Conservation (phyloP, 2,113 vertebrate species). For the Phaetusa simplex region DNA sequence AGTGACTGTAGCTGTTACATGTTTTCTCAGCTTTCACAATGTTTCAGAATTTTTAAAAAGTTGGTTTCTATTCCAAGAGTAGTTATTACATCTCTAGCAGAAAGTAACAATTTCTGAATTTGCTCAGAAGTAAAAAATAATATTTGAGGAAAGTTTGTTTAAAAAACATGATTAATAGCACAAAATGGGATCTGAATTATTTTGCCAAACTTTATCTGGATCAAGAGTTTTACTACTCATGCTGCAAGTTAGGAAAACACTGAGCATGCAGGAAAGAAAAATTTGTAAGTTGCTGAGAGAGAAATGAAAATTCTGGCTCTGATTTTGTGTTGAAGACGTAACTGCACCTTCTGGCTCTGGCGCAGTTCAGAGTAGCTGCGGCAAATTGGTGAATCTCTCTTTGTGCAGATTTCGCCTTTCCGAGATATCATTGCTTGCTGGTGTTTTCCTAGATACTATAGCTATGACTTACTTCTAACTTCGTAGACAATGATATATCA, state of each 20-base stretch:
- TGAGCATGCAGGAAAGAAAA: background rate
- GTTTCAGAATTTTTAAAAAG: background rate
- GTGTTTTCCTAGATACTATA: background rate
- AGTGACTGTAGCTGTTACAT: background rate
- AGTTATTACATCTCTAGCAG: background rate
- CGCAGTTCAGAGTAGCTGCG: background rate
- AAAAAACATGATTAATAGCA: background rate
- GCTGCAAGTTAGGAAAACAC: background rate
- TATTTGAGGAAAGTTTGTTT: background rate
- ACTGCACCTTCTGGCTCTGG: background rate
- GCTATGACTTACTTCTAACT: background rate
- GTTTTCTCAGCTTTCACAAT: background rate
- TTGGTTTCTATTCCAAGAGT: background rate
- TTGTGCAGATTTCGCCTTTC: background rate
- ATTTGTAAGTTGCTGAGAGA: background rate
- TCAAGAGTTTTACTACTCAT: background rate
- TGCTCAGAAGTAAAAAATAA: background rate
- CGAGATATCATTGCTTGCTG: background rate
- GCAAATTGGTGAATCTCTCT: background rate
- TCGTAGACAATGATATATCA: background rate
- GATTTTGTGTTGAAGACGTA: background rate
- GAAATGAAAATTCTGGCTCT: background rate
- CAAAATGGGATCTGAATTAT: background rate
- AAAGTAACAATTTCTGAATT: background rate
- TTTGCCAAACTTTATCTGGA: background rate